Conservation (phyloP, 23 tunicate genomes). For the Styela plicata region DNA sequence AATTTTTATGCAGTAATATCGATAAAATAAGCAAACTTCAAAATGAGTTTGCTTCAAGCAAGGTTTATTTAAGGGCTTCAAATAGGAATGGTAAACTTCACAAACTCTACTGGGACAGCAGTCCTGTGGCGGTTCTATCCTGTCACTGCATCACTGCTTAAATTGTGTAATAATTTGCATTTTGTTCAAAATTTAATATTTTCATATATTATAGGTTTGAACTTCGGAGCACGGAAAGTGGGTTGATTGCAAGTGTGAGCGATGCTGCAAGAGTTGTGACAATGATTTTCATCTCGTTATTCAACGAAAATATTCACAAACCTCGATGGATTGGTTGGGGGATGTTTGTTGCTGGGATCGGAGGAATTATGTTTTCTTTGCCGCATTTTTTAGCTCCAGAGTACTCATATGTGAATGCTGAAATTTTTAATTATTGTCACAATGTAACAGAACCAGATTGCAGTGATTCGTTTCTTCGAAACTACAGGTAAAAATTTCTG, state of each 20-base stretch:
- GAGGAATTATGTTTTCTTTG: not conserved
- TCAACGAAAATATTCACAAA: not conserved
- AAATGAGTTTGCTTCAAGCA: too few species aligned
- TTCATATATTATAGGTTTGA: slow-evolving; percentile 87
- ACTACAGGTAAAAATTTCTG: not conserved
- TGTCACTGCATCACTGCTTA: not conserved
- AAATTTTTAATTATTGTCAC: not conserved
- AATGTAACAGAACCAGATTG: slow-evolving; percentile 27
- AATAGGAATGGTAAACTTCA: too few species aligned
- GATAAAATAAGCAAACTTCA: too few species aligned
- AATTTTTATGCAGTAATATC: too few species aligned
- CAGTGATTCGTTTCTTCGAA: not conserved
- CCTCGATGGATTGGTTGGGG: slow-evolving; percentile 19
- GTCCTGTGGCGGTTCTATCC: not conserved
- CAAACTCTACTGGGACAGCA: too few species aligned
- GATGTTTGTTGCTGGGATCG: not conserved
- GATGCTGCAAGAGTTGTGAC: slow-evolving; percentile 41
- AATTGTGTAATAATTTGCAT: not conserved
- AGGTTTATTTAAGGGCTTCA: too few species aligned
- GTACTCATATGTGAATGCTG: not conserved
- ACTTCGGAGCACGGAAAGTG: slow-evolving; percentile 76
- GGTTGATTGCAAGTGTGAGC: slow-evolving; percentile 64
- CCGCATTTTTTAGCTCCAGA: slow-evolving; percentile 21
- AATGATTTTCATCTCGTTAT: not conserved
- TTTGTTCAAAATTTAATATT: not conserved